Percentiles rank a stretch among this genome's conserved stretches.
phyloP scores from a whole-genome alignment of 1,140 invertebrate genomes.

The Drosophila nebulosa region DNA sequence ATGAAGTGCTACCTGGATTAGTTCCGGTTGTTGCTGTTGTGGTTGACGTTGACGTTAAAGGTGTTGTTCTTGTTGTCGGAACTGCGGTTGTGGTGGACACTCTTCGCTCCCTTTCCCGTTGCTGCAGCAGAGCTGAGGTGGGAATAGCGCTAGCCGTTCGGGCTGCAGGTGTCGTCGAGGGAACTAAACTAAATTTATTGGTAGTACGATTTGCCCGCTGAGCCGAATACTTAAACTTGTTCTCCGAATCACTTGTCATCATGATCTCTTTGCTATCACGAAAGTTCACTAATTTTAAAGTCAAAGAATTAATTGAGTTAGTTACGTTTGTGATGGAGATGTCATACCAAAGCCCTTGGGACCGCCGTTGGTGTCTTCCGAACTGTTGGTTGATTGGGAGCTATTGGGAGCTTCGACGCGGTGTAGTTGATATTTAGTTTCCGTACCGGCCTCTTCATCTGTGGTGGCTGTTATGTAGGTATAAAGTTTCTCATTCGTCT shows the following conservation, averaged over 20 bases:
- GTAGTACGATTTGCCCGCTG: conserved; percentile 56
- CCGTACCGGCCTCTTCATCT: conserved; percentile 66
- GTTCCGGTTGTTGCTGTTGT: conserved; percentile 17
- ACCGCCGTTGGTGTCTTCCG: conserved; percentile 45
- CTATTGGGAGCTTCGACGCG: conserved; percentile 46
- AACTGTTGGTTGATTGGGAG: conserved; percentile 29
- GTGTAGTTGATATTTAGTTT: conserved; percentile 65
- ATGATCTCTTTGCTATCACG: conserved; percentile 81
- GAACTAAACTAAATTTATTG: conserved; percentile 40
- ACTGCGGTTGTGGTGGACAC: conserved; percentile 24
- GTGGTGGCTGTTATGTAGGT: conserved; percentile 70
- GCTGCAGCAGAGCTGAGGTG: conserved; percentile 47
- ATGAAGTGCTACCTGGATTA: conserved; percentile 53
- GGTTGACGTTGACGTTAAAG: not conserved
- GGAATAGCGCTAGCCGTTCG: conserved; percentile 62
- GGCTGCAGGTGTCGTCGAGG: conserved; percentile 50
- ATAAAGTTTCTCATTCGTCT: conserved; percentile 70
- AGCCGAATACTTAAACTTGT: conserved; percentile 80
- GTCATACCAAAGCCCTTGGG: conserved; percentile 71
- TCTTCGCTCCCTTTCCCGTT: conserved; percentile 41
- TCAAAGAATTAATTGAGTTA: not conserved
- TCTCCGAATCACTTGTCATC: conserved; percentile 82
- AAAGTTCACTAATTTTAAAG: conserved; percentile 62
- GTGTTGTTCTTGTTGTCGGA: conserved; percentile 3
- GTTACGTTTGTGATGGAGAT: not conserved